A percentile compares a stretch with the other conserved stretches of the same genome.
phyloP scores from a whole-genome alignment of 35 echinoderm and acorn worm species.

The Ptychodera flava region DNA sequence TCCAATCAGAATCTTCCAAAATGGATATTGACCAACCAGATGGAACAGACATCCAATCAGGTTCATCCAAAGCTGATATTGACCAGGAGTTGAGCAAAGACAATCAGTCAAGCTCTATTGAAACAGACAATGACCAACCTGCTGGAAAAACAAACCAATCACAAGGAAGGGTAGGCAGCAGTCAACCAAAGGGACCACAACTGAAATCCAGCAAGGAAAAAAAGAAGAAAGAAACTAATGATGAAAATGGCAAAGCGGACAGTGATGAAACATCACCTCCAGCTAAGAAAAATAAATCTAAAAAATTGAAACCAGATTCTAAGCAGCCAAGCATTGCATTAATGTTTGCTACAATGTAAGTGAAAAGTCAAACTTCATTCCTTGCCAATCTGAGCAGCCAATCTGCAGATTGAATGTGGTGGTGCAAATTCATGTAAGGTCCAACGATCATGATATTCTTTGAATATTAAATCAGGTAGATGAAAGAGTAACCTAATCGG shows the following conservation, averaged over 20 bases:
- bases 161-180: conserved; percentile 10
- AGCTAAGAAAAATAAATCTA: conserved; percentile 59
- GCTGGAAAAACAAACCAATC: conserved; percentile 16
- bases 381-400: background rate
- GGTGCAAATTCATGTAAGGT: background rate
- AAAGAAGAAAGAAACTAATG: too few species aligned
- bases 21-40: conserved; percentile 10
- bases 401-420: background rate
- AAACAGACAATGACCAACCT: conserved; percentile 28
- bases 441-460: background rate
- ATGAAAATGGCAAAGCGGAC: background rate
- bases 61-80: conserved; percentile 7
- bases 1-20: background rate
- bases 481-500: too few species aligned
- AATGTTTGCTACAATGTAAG: conserved; percentile 98
- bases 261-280: background rate
- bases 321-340: conserved; percentile 88
- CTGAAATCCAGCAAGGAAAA: conserved; percentile 5
- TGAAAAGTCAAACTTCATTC: background rate
- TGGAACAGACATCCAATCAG: background rate
- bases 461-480: background rate
- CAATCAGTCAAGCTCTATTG: conserved; percentile 53
- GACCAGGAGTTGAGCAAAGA: conserved; percentile 33
- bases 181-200: background rate
- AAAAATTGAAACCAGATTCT: conserved; percentile 46